phyloP scores from a whole-genome alignment of 30 jellyfish, hydroid and myxozoan species.

The Rhopilema esculentum region DNA sequence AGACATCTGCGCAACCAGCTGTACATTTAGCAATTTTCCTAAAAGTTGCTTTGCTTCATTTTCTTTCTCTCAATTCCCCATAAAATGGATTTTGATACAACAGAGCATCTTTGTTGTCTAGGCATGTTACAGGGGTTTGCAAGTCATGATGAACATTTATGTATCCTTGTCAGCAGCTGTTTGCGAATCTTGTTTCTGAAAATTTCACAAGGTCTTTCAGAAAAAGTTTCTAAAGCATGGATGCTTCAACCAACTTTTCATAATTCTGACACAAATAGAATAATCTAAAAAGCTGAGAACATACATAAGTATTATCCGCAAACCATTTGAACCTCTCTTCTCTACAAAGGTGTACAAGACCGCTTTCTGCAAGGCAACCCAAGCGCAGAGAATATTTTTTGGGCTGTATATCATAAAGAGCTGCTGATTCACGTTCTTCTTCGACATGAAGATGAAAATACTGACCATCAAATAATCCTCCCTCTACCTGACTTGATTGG shows the following conservation, averaged over 20 bases:
- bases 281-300: conserved; percentile 37
- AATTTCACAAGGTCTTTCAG: no score
- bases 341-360: conserved; percentile 40
- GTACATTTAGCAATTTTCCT: conserved; percentile 49
- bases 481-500: conserved; percentile 1
- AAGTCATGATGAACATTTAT: no score
- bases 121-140: no score
- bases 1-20: conserved; percentile 61
- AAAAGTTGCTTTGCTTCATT: conserved; percentile 34
- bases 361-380: conserved; percentile 4
- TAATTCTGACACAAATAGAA: conserved; percentile 49
- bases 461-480: conserved; percentile 12
- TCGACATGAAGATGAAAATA: conserved; percentile 17
- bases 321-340: conserved; percentile 53
- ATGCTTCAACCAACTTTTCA: conserved; percentile 46
- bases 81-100: no score
- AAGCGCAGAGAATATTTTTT: conserved; percentile 6
- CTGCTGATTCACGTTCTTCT: conserved; percentile 24
- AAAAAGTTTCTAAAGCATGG: no score
- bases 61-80: conserved; percentile 17
- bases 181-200: no score
- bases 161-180: no score
- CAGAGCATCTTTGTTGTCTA: no score
- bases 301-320: conserved; percentile 52
- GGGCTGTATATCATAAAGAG: conserved; percentile 20